Conservation (phyloP, 2,113 vertebrate genomes). For the rabbit (Oryctolagus cuniculus) region DNA sequence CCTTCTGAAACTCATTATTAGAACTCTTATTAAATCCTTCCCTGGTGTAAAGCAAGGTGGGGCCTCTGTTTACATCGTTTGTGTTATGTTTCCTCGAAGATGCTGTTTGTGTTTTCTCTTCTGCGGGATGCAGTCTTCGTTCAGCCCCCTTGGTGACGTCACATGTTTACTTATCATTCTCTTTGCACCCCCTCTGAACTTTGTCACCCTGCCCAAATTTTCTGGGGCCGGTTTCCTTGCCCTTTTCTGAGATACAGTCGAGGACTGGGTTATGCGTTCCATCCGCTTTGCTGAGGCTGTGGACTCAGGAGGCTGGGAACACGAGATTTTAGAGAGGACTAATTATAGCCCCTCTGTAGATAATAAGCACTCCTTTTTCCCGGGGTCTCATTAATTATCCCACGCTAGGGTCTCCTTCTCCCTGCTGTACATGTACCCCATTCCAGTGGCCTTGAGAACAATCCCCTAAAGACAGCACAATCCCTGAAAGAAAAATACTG, state of each 20-base stretch:
- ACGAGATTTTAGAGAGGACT: background rate
- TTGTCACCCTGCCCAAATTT: background rate
- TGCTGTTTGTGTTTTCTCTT: background rate
- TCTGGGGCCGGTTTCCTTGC: background rate
- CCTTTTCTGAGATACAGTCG: background rate
- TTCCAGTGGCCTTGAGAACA: background rate
- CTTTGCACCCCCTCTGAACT: background rate
- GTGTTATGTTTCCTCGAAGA: background rate
- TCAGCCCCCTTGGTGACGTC: background rate
- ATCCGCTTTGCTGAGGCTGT: background rate
- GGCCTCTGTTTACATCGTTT: background rate
- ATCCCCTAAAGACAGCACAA: background rate
- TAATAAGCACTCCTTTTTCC: background rate
- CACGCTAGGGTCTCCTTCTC: background rate
- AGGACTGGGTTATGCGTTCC: background rate
- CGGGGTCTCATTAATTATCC: background rate
- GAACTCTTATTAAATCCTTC: background rate
- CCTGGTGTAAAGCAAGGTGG: background rate
- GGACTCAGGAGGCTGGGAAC: background rate
- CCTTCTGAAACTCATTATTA: background rate
- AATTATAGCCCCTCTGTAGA: background rate
- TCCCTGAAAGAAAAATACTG: conserved; percentile 26
- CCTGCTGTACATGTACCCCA: background rate
- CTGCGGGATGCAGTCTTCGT: background rate
- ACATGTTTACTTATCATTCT: background rate